phyloP scores from a whole-genome alignment of 2,797 vertebrate species.

The Neomorphus geoffroyi region DNA sequence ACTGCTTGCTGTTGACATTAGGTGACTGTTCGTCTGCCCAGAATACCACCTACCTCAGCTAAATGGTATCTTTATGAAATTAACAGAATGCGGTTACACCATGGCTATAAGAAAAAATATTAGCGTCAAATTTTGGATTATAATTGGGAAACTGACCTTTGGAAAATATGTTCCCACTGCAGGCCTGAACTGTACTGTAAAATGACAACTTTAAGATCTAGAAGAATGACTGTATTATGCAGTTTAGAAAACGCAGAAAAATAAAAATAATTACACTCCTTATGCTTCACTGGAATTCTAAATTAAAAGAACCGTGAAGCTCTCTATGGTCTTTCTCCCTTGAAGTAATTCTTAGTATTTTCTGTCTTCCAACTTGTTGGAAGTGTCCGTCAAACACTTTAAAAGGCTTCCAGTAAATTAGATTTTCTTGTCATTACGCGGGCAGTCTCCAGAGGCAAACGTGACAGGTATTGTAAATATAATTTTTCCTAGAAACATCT shows the following conservation, averaged over 20 bases:
- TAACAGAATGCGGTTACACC: conserved; percentile 69
- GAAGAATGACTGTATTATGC: conserved; percentile 73
- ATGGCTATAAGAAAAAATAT: conserved; percentile 65
- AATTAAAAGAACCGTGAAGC: conserved; percentile 1
- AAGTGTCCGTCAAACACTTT: conserved; percentile 39
- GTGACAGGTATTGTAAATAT: conserved; percentile 27
- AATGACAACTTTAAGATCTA: conserved; percentile 53
- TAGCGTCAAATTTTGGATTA: conserved; percentile 73
- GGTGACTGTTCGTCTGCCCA: conserved; percentile 73
- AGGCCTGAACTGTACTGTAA: conserved; percentile 45
- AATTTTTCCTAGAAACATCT: background rate
- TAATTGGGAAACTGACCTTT: conserved; percentile 80
- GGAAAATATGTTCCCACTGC: conserved; percentile 77
- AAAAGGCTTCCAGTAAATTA: background rate
- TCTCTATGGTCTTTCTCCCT: background rate
- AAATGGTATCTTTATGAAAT: conserved; percentile 85
- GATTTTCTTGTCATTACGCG: background rate
- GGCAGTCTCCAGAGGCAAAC: background rate
- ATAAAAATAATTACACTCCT: conserved; percentile 48
- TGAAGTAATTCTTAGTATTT: background rate
- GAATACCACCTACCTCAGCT: conserved; percentile 81
- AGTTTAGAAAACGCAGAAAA: background rate
- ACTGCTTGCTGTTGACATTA: conserved; percentile 73
- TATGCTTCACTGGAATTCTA: background rate
- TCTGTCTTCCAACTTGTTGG: background rate